Conservation (phyloP, 1,140 invertebrate genomes). For the Pseudomyrmex sp. region DNA sequence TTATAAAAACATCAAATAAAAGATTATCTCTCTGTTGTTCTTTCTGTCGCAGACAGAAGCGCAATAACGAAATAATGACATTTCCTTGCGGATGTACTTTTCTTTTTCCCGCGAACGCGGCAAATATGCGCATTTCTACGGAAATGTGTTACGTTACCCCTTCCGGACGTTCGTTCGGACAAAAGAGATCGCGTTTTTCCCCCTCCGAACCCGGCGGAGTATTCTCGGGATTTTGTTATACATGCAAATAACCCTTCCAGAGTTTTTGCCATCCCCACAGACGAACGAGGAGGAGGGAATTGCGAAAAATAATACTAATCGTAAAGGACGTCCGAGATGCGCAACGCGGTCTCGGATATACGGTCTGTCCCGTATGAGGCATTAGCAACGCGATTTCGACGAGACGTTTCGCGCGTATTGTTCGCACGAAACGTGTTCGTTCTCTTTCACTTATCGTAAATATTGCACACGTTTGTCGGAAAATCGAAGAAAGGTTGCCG, state of each 20-base stretch:
- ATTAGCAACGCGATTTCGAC: slow-evolving; percentile 7
- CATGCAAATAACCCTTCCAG: slow-evolving; percentile 38
- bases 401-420: slow-evolving; percentile 11
- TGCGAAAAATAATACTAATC: slow-evolving; percentile 55
- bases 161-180: slow-evolving; percentile 24
- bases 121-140: slow-evolving; percentile 29
- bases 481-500: slow-evolving; percentile 6
- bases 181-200: slow-evolving; percentile 44
- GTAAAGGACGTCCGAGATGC: background rate
- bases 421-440: background rate
- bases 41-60: background rate
- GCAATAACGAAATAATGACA: background rate
- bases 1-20: background rate
- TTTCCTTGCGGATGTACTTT: background rate
- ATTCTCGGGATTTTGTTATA: slow-evolving; percentile 5
- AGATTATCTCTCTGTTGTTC: background rate
- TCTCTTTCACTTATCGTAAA: slow-evolving; percentile 18
- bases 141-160: slow-evolving; percentile 25
- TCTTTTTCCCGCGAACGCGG: slow-evolving; percentile 19
- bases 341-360: background rate
- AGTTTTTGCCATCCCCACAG: background rate
- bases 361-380: slow-evolving; percentile 10
- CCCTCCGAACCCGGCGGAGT: background rate
- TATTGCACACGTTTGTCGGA: slow-evolving; percentile 7
- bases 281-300: background rate